These are phyloP conservation scores for Epizoanthus stellaris DNA, from an alignment of 92 coral and sea anemone species.

Conservation along the genomic window DNA sequence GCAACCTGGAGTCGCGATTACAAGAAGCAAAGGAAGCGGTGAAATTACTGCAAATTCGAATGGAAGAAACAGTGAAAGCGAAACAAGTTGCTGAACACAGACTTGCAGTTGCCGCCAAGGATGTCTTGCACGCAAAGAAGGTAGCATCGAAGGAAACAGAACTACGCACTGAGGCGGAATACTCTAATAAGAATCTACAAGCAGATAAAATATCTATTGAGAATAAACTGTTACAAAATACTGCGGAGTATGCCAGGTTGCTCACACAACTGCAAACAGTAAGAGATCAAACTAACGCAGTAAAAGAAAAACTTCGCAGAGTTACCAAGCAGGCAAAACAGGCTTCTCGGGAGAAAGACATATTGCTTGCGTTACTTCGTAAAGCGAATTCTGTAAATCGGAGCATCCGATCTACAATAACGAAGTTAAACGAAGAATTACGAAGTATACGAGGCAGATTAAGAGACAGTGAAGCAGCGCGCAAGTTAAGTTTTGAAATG, in stretches of 20 bases:
- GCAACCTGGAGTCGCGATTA: constrained; percentile 54
- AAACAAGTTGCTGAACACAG: constrained; percentile 46
- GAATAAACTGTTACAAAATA: constrained; percentile 50
- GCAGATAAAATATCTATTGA: constrained; percentile 46
- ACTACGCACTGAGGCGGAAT: constrained; percentile 50
- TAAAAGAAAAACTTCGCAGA: constrained; percentile 25
- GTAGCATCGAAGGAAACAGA: constrained; percentile 46
- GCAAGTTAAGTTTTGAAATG: constrained; percentile 7
- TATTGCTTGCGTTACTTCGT: constrained; percentile 21
- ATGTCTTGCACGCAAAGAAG: constrained; percentile 40
- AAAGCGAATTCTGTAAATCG: constrained; percentile 5
- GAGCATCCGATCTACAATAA: constrained; percentile 10
- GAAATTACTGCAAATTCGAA: constrained; percentile 51
- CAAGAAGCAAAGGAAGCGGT: constrained; percentile 58
- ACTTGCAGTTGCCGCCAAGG: constrained; percentile 54
- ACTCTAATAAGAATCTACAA: constrained; percentile 42
- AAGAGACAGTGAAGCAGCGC: constrained; percentile 37
- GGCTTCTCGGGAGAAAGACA: constrained; percentile 11
- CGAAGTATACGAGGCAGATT: constrained; percentile 33
- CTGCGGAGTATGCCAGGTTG: constrained; percentile 34
- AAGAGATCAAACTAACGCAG: constrained; percentile 34
- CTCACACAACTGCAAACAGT: constrained; percentile 20
- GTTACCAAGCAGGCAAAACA: constrained; percentile 32
- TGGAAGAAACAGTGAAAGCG: constrained; percentile 53
- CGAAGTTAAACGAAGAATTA: constrained; percentile 49